Evolutionary conservation across 2,113 vertebrate species (phyloP), one percentile per base, ranked within the genome.

Genomic region (Boleophthalmus pectinirostris): DNA sequence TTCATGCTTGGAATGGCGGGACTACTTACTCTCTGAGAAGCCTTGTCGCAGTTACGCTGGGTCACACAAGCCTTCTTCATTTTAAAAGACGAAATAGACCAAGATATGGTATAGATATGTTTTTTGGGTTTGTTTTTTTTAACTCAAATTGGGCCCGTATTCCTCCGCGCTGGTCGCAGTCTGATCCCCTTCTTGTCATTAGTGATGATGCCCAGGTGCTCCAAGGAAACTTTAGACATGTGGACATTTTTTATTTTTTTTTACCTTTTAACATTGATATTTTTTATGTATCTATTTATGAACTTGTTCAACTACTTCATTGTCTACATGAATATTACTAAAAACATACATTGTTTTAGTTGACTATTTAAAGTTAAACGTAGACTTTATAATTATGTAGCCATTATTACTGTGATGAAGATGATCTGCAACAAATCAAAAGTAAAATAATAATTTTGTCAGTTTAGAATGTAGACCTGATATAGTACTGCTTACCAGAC

Each of bases 1-100:
- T 86, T 88, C 77, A 87, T 78, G 85, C 86, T 83, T 84, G 29
- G 81, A 76, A 49, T 69, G 80, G 66, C 82, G 73, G 72, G n/a
- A 54, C 77, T 74, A 63, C 83, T 80, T 74, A 56, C 83, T 80
- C 80, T 73, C 67, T 74, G 49, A 78, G 60, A 38, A 83, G 78
- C 49, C 82, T 71, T 83, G 79, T 90, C 82, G 82, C 81, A 20
- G 88, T 82, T 84, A 71, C 75, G 85, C 80, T 80, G 45, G 13
- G 16, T 73, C 46, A 21, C 66, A 21, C 66, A 79, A 82, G 88
- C 83, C 56, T 65, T 74, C 87, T 74, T 82, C 69, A 51, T 86
- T 88, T 67, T 64, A 60, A 70, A 60, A 75, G 56, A 35, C 35
- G 11, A 69, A 69, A 74, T 83, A 53, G 66, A 67, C 56, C 65